Base-by-base conservation (phyloP, 2,113 vertebrate genomes). In the Ascaphus truei region DNA sequence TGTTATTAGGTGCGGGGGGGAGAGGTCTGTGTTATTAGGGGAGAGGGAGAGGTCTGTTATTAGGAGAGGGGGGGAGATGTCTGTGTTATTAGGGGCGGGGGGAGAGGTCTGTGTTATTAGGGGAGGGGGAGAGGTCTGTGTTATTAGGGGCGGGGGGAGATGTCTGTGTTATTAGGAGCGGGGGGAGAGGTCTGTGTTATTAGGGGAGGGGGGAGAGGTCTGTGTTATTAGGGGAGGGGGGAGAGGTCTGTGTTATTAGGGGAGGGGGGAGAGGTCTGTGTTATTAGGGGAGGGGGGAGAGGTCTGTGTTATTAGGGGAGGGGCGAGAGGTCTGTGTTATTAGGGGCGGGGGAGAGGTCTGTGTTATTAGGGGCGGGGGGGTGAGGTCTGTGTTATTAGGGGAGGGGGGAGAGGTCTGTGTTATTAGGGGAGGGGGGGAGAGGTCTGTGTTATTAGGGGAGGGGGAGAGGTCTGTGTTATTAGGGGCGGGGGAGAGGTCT, bases 261-360 rank as follows among this genome's bases (percentile, higher is more conserved):
- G 47, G 47, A 3, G 47, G 1, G 11, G 33, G 33, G 33, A 12
- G 77, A 30, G 95, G 81, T 15, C 2, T 18, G 15, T 2, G 18
- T 16, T 26, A 8, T 25, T 61, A n/a, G n/a, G n/a, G n/a, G n/a
- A n/a, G n/a, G n/a, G n/a, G n/a, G n/a, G n/a, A 11, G 16, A n/a
- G n/a, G n/a, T n/a, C n/a, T n/a, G n/a, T n/a, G n/a, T n/a, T n/a
- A n/a, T n/a, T n/a, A n/a, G 16, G 2, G 1, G 33, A 1, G 47
- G 47, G 47, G 47, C n/a, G 3, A 3, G n/a, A 20, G 47, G 1
- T 50, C 3, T 50, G 16, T 18, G 47, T 10, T 7, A 10, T 16
- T 23, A 11, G 1, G 7, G 15, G 2, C 11, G 16, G 23, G 16
- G 12, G 4, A 10, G 47, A n/a, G n/a, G n/a, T n/a, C n/a, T n/a